Percentiles rank a stretch among this genome's conserved stretches.
Conservation (phyloP, 2,113 vertebrate species). For the Epinephelus moara region DNA sequence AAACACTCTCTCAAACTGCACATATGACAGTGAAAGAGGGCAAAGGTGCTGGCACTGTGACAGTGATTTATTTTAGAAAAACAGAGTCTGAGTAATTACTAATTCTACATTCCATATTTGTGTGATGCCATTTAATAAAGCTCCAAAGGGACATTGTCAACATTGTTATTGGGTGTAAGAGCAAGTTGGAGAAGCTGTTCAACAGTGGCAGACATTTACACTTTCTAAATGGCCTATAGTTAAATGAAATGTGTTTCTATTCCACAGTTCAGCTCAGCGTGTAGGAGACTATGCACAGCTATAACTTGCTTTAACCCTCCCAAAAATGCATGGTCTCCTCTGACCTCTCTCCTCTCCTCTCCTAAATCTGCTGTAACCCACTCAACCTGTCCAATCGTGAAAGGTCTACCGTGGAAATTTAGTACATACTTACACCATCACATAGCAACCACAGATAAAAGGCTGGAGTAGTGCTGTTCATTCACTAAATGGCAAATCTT, state of each 20-base stretch:
- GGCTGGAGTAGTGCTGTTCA: constrained; percentile 9
- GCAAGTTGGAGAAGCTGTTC: background rate
- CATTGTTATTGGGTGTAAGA: background rate
- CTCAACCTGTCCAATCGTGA: constrained; percentile 25
- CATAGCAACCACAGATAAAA: constrained; percentile 67
- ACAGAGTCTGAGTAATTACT: background rate
- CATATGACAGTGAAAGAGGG: background rate
- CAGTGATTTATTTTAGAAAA: background rate
- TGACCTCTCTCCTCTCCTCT: background rate
- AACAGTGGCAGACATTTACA: background rate
- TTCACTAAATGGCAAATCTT: constrained; percentile 40
- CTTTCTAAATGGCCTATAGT: background rate
- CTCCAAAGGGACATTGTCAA: too few relatives aligned
- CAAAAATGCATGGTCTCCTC: background rate
- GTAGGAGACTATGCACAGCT: constrained; percentile 1
- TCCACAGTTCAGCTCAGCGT: background rate
- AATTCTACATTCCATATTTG: background rate
- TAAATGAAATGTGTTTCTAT: constrained; percentile 2
- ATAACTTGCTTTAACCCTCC: background rate
- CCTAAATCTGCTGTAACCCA: constrained; percentile 6
- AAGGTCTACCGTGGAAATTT: constrained; percentile 28
- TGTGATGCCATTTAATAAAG: background rate
- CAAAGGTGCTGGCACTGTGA: background rate
- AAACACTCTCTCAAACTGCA: background rate
- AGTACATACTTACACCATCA: constrained; percentile 42